phyloP scores from a whole-genome alignment of 2,888 invertebrate species.

The Tipula confusa region DNA sequence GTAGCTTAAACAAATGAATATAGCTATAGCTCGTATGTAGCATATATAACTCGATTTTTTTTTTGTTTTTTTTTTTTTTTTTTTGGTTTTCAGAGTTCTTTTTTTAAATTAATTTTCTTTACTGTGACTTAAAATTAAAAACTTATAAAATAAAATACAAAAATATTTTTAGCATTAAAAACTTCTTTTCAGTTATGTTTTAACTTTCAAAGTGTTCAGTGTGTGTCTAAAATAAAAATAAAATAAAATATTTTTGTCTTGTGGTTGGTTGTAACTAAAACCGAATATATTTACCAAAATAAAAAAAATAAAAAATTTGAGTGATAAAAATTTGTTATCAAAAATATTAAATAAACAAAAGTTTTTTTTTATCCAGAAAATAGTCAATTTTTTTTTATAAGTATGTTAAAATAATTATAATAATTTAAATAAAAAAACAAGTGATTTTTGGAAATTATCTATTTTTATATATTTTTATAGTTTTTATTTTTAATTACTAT shows the following conservation, averaged over 20 bases:
- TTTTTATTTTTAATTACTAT: neutral
- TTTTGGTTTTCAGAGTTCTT: neutral
- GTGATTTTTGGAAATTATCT: neutral
- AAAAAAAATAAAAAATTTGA: neutral
- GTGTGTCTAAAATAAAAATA: neutral
- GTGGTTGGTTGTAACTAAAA: neutral
- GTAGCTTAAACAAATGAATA: neutral
- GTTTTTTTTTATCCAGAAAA: neutral
- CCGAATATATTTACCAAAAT: neutral
- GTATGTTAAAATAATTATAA: neutral
- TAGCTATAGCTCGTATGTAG: neutral
- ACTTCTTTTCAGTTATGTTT: neutral
- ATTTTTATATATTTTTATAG: neutral
- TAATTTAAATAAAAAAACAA: neutral
- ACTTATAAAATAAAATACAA: neutral
- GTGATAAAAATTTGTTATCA: neutral
- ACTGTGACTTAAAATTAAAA: neutral
- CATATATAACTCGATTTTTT: slow-evolving; percentile 6
- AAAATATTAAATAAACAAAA: neutral
- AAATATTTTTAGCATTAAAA: slow-evolving; percentile 13
- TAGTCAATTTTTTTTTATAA: neutral
- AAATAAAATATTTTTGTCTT: neutral
- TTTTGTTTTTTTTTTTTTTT: neutral
- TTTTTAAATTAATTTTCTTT: slow-evolving; percentile 21
- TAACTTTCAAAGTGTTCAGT: neutral